Percentiles rank a stretch among this genome's conserved stretches.
Evolutionary conservation across 2,113 vertebrate species (phyloP).

Genomic region (Drymodes brunneopygia): DNA sequence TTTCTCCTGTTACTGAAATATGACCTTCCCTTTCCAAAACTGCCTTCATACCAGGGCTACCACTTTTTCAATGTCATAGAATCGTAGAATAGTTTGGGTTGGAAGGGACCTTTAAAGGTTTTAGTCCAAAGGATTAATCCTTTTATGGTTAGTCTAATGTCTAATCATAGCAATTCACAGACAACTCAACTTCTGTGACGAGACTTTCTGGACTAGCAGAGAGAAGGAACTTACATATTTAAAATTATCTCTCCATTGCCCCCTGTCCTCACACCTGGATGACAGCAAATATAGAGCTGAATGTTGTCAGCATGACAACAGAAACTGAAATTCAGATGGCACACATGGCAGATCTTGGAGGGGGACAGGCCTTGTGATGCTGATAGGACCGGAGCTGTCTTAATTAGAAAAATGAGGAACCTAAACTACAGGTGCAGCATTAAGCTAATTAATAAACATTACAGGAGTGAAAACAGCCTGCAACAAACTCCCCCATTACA

Average conservation of each 20-base stretch:
- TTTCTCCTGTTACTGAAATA: background rate
- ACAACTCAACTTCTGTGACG: background rate
- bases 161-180: background rate
- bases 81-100: background rate
- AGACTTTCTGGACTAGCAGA: background rate
- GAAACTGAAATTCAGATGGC: background rate
- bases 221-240: background rate
- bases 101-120: background rate
- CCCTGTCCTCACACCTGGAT: background rate
- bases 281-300: background rate
- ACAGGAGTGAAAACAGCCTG: background rate
- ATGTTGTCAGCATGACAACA: background rate
- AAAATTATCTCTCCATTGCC: background rate
- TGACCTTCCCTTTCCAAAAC: background rate
- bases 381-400: background rate
- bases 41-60: background rate
- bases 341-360: background rate
- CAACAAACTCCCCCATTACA: background rate
- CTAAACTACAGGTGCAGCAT: background rate
- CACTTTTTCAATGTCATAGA: background rate
- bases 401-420: background rate
- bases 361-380: background rate
- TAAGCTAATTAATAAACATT: background rate
- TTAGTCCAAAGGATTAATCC: background rate
- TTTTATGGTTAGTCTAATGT: background rate